phyloP scores from a whole-genome alignment of 2,797 vertebrate genomes.

The Australoheros facetus region DNA sequence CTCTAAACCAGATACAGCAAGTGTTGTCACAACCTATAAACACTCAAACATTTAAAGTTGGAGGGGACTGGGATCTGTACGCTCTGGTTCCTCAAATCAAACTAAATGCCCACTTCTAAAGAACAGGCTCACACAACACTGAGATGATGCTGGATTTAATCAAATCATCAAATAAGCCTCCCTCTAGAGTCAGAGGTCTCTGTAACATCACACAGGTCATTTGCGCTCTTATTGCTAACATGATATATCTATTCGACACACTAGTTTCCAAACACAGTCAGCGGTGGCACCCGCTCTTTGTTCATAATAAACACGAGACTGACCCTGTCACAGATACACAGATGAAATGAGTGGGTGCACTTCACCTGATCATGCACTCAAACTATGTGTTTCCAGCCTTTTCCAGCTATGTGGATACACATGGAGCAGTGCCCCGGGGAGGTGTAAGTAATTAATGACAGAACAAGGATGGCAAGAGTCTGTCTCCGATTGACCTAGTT shows the following conservation, averaged over 20 bases:
- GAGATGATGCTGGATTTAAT: constrained; percentile 24
- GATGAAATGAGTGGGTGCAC: constrained; percentile 18
- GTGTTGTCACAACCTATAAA: constrained; percentile 62
- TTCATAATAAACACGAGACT: constrained; percentile 22
- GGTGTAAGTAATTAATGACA: constrained; percentile 77
- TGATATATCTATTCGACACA: constrained; percentile 48
- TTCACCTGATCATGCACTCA: constrained; percentile 53
- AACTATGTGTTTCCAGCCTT: constrained; percentile 26
- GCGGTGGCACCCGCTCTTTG: constrained; percentile 24
- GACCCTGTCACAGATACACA: constrained; percentile 43
- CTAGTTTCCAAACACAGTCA: constrained; percentile 29
- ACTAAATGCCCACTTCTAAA: constrained; percentile 8
- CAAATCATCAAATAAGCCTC: constrained; percentile 27
- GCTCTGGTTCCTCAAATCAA: constrained; percentile 34
- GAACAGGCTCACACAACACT: constrained; percentile 5
- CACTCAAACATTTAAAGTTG: constrained; percentile 26
- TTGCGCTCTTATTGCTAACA: constrained; percentile 37
- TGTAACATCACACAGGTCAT: constrained; percentile 7
- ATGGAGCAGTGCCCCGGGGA: constrained; percentile 59
- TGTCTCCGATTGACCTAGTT: constrained; percentile 74
- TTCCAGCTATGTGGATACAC: constrained; percentile 51
- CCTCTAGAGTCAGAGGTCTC: constrained; percentile 34
- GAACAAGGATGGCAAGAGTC: constrained; percentile 64
- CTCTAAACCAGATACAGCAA: constrained; percentile 53
- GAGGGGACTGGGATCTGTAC: constrained; percentile 9